phyloP scores from a whole-genome alignment of 2,113 vertebrate genomes.

The Hippocampus guttulatus region DNA sequence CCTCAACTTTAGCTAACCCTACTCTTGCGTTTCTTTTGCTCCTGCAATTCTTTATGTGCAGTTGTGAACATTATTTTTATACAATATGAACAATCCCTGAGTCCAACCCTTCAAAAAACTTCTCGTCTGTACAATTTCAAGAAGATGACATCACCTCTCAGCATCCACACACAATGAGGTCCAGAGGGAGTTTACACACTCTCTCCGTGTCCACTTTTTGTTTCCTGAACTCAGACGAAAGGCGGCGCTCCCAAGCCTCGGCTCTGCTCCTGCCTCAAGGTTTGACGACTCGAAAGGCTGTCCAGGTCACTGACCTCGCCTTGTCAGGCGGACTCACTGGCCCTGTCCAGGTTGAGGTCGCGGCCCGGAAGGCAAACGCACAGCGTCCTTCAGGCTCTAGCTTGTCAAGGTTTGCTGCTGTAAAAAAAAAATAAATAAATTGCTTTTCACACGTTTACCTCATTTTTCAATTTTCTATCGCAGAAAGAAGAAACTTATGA shows the following conservation, averaged over 20 bases:
- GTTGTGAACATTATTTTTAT: no score
- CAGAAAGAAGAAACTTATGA: background rate
- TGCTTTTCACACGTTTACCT: background rate
- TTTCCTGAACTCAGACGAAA: background rate
- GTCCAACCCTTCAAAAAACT: background rate
- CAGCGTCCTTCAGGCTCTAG: background rate
- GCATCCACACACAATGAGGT: background rate
- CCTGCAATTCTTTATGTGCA: no score
- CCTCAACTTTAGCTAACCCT: no score
- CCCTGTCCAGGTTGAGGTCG: background rate
- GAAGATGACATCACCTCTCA: background rate
- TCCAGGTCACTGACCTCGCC: background rate
- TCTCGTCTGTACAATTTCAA: background rate
- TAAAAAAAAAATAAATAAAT: background rate
- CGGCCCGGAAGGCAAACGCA: background rate
- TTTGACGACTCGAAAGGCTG: background rate
- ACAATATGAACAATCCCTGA: background rate
- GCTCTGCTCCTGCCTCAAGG: background rate
- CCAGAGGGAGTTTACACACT: background rate
- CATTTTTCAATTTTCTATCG: background rate
- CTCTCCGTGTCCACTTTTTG: background rate
- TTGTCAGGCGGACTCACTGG: slow-evolving; percentile 1
- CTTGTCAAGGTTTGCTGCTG: background rate
- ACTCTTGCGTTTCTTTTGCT: no score
- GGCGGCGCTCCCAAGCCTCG: background rate